Base-by-base conservation (phyloP, 2,888 invertebrate species). In the Drosophila putrida region DNA sequence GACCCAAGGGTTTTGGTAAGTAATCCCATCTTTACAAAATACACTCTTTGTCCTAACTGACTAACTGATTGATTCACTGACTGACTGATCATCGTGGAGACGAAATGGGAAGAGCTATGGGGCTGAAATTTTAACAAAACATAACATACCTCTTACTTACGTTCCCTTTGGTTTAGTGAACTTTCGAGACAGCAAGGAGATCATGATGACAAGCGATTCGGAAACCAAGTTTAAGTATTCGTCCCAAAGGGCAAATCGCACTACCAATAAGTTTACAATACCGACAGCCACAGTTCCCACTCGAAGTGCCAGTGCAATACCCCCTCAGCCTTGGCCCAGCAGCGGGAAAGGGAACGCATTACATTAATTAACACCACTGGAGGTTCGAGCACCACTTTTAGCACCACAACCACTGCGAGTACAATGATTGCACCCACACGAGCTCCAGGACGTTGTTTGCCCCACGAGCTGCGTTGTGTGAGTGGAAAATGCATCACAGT, bases 401-500 rank as follows among this genome's bases (percentile, higher is more conserved):
- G 15, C 6, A 39, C 43, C 1, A 36, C 58, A 0, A 60, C 70
- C 0, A 35, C 53, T 0, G 41, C 51, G 5, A 49, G 39, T 8
- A 58, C 80, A 1, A 10, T 66, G 50, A 51, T 58, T 4, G 49
- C 71, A 27, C 55, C 74, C 41, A 71, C 76, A 1, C 25, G 71
- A 8, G 35, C 47, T 1, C 46, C 68, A 0, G 83, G 73, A n/a
- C 75, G 79, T 4, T 87, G 89, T 43, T 53, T 62, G 35, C 72
- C 94, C 93, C 85, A 94, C 93, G 94, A 95, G 78, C 90, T 95
- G 53, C 93, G 95, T 60, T 95, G 95, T 79, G 94, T 95, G 4
- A 95, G 95, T 84, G 95, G 95, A 28, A 93, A 94, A 67, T 95
- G 95, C 89, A 95, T 95, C 78, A 94, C 94, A 0, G 93, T 95